Conservation (phyloP, 2,888 invertebrate genomes). For the Aspidiotus destructor region DNA sequence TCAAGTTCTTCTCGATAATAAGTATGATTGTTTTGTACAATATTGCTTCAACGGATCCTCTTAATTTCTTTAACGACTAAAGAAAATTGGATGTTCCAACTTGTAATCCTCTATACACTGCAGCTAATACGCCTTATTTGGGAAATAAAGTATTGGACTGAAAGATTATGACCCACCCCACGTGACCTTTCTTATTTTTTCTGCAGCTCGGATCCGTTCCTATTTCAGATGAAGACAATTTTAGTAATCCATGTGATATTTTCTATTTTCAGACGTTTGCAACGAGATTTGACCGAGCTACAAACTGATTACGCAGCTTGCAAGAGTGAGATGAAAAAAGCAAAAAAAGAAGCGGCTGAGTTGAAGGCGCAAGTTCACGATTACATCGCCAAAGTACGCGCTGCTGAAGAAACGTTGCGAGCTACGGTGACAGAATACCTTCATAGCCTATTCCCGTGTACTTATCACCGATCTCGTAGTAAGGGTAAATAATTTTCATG, state of each 20-base stretch:
- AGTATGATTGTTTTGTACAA: background rate
- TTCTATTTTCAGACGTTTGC: conserved; percentile 50
- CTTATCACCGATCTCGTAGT: background rate
- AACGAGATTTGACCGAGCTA: conserved; percentile 58
- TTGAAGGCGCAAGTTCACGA: conserved; percentile 67
- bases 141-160: no score
- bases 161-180: no score
- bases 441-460: no score
- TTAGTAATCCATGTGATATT: background rate
- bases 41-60: no score
- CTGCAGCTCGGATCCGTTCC: no score
- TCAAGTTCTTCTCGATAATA: conserved; percentile 3
- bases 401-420: conserved; percentile 65
- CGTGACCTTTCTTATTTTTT: no score
- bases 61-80: no score
- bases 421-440: conserved; percentile 47
- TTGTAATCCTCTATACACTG: no score
- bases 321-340: conserved; percentile 58
- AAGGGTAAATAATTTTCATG: no score
- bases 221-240: no score
- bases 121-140: no score
- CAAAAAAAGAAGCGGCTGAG: conserved; percentile 60
- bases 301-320: conserved; percentile 53
- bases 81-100: no score
- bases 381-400: conserved; percentile 69